Evolutionary conservation across 92 coral and sea anemone species (phyloP).

Genomic region (Virgularia gustaviana): DNA sequence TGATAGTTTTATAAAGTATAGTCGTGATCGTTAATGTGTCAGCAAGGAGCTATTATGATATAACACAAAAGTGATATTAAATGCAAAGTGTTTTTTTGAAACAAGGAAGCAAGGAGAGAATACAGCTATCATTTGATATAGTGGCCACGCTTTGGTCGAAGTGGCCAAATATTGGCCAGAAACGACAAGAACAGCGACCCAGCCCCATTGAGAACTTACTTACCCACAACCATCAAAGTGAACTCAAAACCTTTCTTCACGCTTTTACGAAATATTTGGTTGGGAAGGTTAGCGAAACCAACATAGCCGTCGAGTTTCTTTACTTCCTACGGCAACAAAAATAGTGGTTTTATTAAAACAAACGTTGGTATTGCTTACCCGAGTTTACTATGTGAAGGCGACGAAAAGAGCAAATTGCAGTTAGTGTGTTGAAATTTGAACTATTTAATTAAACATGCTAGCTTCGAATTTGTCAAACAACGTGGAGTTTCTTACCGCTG

Average conservation of each 20-base stretch:
- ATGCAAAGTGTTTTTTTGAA: too few species aligned
- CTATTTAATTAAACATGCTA: not conserved
- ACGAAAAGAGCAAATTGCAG: not conserved
- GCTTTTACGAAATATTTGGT: constrained; percentile 98
- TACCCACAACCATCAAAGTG: constrained; percentile 98
- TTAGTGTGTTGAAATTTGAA: not conserved
- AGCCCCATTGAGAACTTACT: constrained; percentile 35
- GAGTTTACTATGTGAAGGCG: not conserved
- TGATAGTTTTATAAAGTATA: too few species aligned
- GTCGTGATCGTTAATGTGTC: too few species aligned
- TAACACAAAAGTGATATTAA: too few species aligned
- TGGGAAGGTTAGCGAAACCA: constrained; percentile 96
- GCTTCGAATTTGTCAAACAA: too few species aligned
- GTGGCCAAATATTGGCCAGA: too few species aligned
- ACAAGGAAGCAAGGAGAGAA: too few species aligned
- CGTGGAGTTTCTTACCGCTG: constrained; percentile 49
- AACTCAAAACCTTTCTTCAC: constrained; percentile 99
- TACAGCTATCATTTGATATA: too few species aligned
- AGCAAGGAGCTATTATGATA: too few species aligned
- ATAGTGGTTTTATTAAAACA: not conserved
- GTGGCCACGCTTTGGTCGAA: too few species aligned
- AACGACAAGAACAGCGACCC: not conserved
- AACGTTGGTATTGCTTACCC: too few species aligned
- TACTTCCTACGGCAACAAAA: constrained; percentile 62
- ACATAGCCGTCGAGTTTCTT: constrained; percentile 98